These are phyloP conservation scores for Dynastes grantii DNA, from an alignment of 2,888 invertebrate genomes.

Conservation along the genomic window DNA sequence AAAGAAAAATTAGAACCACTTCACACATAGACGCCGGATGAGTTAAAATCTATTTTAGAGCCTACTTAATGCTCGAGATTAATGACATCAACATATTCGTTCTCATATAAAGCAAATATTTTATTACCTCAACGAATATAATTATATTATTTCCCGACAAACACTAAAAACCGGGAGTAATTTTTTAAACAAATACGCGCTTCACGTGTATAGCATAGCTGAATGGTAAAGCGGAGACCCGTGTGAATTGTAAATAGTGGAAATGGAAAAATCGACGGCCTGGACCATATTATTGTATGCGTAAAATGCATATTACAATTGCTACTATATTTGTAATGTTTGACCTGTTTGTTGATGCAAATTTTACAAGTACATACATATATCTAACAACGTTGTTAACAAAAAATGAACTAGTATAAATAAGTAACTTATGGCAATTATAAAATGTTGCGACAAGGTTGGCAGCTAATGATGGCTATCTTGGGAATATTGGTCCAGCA, in stretches of 20 bases:
- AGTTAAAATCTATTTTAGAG: conserved; percentile 50
- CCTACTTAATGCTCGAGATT: conserved; percentile 44
- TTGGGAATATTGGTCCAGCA: no score
- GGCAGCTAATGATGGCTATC: no score
- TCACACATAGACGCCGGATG: conserved; percentile 47
- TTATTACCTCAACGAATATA: conserved; percentile 48
- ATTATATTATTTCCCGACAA: conserved; percentile 51
- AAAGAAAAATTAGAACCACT: conserved; percentile 44
- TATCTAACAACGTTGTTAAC: not conserved
- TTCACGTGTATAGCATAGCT: conserved; percentile 46
- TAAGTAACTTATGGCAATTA: no score
- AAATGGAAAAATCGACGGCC: conserved; percentile 54
- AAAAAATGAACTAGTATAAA: not conserved
- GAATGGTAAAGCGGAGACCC: conserved; percentile 54
- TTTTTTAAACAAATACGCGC: conserved; percentile 50
- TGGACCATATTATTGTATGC: conserved; percentile 59
- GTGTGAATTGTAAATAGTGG: conserved; percentile 63
- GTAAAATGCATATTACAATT: conserved; percentile 59
- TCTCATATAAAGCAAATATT: conserved; percentile 48
- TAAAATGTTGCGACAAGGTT: no score
- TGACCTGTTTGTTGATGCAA: conserved; percentile 48
- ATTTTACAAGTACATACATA: not conserved
- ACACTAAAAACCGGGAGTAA: conserved; percentile 52
- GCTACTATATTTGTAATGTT: conserved; percentile 61
- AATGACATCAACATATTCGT: conserved; percentile 49